Base-by-base conservation (phyloP, 1,140 invertebrate genomes). In the Neodiprion virginianus region DNA sequence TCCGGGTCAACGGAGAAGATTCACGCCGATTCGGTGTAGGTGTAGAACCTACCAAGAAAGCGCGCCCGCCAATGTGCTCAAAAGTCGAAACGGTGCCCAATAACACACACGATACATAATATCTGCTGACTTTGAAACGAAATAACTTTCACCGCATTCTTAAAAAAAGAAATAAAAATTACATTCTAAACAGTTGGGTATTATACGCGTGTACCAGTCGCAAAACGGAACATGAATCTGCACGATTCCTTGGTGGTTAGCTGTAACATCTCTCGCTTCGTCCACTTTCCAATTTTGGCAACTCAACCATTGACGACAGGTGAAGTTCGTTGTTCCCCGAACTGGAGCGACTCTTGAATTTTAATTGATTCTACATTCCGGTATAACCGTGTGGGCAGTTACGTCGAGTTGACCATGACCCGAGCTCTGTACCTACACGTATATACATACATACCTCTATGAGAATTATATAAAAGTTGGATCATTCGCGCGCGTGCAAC, bases 361-460 rank as follows among this genome's bases (percentile, higher is more conserved):
- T 61, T 61, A 61, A 61, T 61, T 61, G 53, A 61, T 61, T 61
- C 53, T 61, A 61, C 53, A 61, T 61, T 61, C 53, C 53, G 53
- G 53, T 61, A 61, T 61, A 61, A 61, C n/a, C 53, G 53, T 61
- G 53, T 61, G n/a, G 53, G 53, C 53, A 61, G 53, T 61, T 12
- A 12, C n/a, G 53, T 17, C 11, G 8, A 5, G 53, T 61, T 61
- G 53, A 61, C 53, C 53, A 61, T 61, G 53, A 61, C 53, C 53
- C n/a, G 53, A 61, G 53, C 11, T 7, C n/a, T 14, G 3, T 61
- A 17, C 8, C 4, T 12, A 17, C 8, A 14, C 5, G n/a, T 40
- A 40, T 40, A 5, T 40, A 40, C 5, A 40, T 40, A 40, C 5
- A 40, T 40, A 40, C 28, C 4, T 61, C 4, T 61, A 14, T 14